Percentiles rank a stretch among this genome's conserved stretches.
phyloP scores from a whole-genome alignment of 2,797 vertebrate genomes.

The Carduelis carduelis region DNA sequence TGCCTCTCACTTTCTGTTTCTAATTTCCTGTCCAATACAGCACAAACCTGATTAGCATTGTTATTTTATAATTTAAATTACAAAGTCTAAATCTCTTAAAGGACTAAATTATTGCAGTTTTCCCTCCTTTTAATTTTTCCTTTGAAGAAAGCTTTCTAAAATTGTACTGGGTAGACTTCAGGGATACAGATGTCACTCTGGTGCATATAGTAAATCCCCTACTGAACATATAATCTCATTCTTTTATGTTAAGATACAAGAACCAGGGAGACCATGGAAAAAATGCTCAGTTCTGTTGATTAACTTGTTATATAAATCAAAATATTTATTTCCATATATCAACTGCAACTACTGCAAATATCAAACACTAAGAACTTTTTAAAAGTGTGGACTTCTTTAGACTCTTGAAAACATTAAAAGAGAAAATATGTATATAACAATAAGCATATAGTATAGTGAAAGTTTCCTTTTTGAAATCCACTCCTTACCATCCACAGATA shows the following conservation, averaged over 20 bases:
- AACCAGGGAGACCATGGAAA: neutral
- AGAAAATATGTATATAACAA: neutral
- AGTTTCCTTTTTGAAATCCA: neutral
- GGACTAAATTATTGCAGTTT: neutral
- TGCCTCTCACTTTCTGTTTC: neutral
- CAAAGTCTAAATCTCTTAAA: neutral
- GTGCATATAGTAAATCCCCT: neutral
- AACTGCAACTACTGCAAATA: neutral
- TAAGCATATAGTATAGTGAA: neutral
- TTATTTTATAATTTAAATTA: neutral
- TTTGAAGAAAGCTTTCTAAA: neutral
- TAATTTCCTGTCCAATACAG: neutral
- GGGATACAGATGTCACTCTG: neutral
- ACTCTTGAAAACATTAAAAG: neutral
- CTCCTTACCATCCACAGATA: neutral
- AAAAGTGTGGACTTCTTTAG: neutral
- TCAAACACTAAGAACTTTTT: neutral
- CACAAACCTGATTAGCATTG: neutral
- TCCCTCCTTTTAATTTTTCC: neutral
- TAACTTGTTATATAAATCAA: neutral
- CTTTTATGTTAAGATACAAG: neutral
- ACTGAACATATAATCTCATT: neutral
- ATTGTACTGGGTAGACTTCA: neutral
- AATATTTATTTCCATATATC: neutral
- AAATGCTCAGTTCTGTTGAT: neutral